Evolutionary conservation across 2,888 invertebrate genomes (phyloP).

Genomic region (Nycteola revayana): DNA sequence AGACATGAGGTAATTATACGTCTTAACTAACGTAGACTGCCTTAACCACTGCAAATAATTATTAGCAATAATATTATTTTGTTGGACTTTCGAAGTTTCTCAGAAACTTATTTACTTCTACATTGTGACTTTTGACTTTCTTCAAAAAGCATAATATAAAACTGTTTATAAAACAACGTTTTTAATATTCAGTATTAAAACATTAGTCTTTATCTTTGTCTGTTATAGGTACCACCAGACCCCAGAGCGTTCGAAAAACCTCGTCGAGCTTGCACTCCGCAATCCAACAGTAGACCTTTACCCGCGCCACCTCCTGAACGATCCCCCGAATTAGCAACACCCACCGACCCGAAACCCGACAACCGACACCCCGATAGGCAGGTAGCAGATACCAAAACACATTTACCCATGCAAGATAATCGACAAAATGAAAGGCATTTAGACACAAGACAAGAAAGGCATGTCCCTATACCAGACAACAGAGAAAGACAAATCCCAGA

Average conservation of each 20-base stretch:
- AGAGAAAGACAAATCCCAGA: conserved; percentile 26
- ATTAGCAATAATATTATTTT: too few relatives aligned
- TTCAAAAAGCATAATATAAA: too few relatives aligned
- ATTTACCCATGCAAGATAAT: conserved; percentile 24
- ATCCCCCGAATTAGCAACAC: conserved; percentile 32
- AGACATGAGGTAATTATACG: conserved; percentile 72
- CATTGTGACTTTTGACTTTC: too few relatives aligned
- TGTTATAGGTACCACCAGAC: conserved; percentile 67
- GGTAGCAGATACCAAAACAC: conserved; percentile 10
- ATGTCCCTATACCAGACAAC: conserved; percentile 20
- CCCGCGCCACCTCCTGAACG: conserved; percentile 68
- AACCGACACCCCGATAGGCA: conserved; percentile 25
- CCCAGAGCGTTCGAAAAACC: conserved; percentile 75
- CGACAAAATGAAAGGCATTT: conserved; percentile 1
- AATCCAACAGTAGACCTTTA: conserved; percentile 67
- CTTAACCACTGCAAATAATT: too few relatives aligned
- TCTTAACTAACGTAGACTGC: too few relatives aligned
- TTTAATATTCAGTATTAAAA: too few relatives aligned
- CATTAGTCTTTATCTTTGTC: too few relatives aligned
- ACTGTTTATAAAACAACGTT: too few relatives aligned
- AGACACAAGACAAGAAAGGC: conserved; percentile 11
- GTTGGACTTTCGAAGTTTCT: too few relatives aligned
- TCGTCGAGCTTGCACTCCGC: conserved; percentile 68
- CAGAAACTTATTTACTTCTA: too few relatives aligned
- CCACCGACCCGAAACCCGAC: conserved; percentile 30